Evolutionary conservation across 2,113 vertebrate genomes (phyloP).

Genomic region (Strix aluco): DNA sequence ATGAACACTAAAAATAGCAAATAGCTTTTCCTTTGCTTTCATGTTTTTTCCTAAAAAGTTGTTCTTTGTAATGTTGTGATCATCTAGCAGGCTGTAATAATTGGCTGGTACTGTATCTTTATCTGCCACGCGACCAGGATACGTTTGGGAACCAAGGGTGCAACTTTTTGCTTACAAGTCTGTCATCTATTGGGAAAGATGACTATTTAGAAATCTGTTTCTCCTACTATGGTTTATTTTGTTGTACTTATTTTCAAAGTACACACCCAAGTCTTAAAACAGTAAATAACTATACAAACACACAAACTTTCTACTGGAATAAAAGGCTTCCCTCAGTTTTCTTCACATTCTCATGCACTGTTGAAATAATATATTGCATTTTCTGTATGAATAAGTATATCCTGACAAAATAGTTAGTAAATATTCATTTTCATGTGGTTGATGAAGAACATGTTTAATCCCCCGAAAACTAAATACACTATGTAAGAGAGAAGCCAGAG

Average conservation of each 20-base stretch:
- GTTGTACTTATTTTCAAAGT: not conserved
- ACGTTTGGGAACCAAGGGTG: not conserved
- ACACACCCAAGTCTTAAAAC: not conserved
- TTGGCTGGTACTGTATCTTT: not conserved
- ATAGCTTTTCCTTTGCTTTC: not conserved
- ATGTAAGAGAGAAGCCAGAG: not conserved
- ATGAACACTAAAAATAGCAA: not conserved
- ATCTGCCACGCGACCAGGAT: not conserved
- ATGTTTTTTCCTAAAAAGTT: not conserved
- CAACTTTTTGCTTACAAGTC: not conserved
- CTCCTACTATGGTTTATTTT: not conserved
- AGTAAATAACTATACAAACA: not conserved
- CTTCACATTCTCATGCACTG: not conserved
- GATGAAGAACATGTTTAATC: conserved; percentile 18
- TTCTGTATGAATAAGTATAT: conserved; percentile 14
- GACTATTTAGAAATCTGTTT: not conserved
- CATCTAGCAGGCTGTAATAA: not conserved
- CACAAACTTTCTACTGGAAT: not conserved
- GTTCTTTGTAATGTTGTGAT: not conserved
- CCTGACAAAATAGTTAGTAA: conserved; percentile 39
- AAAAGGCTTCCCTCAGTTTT: not conserved
- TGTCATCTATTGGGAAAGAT: not conserved
- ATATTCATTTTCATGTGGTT: conserved; percentile 31
- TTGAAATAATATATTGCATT: not conserved
- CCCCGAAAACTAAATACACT: not conserved